Percentiles rank a stretch among this genome's conserved stretches.
Evolutionary conservation across 2,113 vertebrate genomes (phyloP).

Genomic region (Chrysochloris asiatica): DNA sequence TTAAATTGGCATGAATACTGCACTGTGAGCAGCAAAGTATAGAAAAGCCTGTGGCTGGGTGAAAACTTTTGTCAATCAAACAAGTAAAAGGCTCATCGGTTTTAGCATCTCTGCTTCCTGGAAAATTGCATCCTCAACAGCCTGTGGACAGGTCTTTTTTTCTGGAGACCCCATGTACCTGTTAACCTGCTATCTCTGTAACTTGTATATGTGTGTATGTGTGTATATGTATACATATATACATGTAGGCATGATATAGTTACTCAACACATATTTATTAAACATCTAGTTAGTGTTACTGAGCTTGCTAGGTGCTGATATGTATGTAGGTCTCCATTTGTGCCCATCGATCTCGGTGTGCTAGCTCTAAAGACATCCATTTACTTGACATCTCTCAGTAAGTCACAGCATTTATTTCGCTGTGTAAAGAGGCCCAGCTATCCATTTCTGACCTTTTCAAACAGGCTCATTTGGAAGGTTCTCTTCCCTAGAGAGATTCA

Average conservation of each 20-base stretch:
- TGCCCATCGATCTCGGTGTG: not conserved
- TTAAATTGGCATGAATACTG: conserved; percentile 78
- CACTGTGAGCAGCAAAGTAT: conserved; percentile 73
- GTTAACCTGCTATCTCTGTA: not conserved
- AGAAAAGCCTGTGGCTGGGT: conserved; percentile 78
- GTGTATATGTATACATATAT: not conserved
- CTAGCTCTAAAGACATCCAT: conserved; percentile 16
- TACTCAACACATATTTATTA: not conserved
- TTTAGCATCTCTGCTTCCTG: conserved; percentile 78
- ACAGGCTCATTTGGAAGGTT: conserved; percentile 15
- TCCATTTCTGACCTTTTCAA: conserved; percentile 37
- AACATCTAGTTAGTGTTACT: conserved; percentile 12
- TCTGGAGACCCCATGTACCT: conserved; percentile 19
- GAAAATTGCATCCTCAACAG: conserved; percentile 66
- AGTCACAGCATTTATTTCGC: conserved; percentile 3
- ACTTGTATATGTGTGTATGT: not conserved
- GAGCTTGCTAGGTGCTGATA: conserved; percentile 55
- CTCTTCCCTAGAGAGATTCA: conserved; percentile 22
- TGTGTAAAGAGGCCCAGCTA: not conserved
- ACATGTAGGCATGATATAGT: not conserved
- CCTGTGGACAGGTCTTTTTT: conserved; percentile 51
- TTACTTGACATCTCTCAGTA: conserved; percentile 25
- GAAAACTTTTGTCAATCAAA: conserved; percentile 59
- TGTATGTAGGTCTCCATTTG: not conserved
- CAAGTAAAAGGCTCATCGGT: conserved; percentile 84